phyloP scores from a whole-genome alignment of 1,140 invertebrate genomes.

The Orius laevigatus region DNA sequence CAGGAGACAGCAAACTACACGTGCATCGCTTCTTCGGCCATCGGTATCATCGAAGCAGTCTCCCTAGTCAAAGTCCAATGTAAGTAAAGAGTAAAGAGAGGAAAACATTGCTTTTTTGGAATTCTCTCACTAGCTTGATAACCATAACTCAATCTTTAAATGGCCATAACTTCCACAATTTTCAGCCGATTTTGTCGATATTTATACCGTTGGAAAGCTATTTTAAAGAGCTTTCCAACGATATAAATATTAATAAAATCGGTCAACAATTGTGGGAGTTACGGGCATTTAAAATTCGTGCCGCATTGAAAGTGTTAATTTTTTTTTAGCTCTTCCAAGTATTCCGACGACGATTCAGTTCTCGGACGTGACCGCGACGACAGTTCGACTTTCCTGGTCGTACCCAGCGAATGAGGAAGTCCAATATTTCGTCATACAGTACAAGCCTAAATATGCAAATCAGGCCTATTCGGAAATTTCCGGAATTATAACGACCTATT shows the following conservation, averaged over 20 bases:
- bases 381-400: constrained; percentile 78
- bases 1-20: constrained; percentile 91
- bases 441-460: constrained; percentile 78
- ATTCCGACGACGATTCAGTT: constrained; percentile 73
- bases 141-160: too few species aligned
- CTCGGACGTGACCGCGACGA: constrained; percentile 83
- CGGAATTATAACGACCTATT: constrained; percentile 82
- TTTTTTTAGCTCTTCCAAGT: constrained; percentile 60
- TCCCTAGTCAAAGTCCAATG: constrained; percentile 89
- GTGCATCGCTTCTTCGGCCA: constrained; percentile 83
- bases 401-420: constrained; percentile 71
- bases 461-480: constrained; percentile 73
- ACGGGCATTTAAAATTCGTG: too few species aligned
- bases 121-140: too few species aligned
- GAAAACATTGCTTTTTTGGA: too few species aligned
- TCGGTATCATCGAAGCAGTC: constrained; percentile 75
- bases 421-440: constrained; percentile 87
- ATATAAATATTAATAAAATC: too few species aligned
- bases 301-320: too few species aligned
- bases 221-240: too few species aligned
- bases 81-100: too few species aligned
- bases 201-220: too few species aligned
- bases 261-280: too few species aligned
- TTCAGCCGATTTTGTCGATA: too few species aligned
- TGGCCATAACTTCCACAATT: too few species aligned